Conservation (phyloP, 1,140 invertebrate species). For the Bombus breviceps region DNA sequence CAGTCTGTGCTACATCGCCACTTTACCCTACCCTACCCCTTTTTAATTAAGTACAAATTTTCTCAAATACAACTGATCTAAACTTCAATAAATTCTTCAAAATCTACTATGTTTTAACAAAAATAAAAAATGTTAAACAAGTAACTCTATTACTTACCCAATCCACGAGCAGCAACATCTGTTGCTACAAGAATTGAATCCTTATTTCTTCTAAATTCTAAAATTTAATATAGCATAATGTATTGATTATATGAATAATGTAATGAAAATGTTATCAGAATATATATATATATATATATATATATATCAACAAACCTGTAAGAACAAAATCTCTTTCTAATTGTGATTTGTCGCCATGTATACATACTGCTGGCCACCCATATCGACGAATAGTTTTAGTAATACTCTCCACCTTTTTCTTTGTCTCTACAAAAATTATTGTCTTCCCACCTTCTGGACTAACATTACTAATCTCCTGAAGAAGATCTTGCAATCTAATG, state of each 20-base stretch:
- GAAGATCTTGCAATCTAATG: constrained; percentile 90
- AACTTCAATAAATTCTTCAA: constrained; percentile 25
- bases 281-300: not conserved
- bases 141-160: constrained; percentile 90
- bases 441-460: constrained; percentile 95
- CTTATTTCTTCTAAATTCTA: constrained; percentile 96
- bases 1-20: constrained; percentile 83
- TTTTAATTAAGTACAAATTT: constrained; percentile 22
- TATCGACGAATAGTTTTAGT: constrained; percentile 94
- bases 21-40: constrained; percentile 64
- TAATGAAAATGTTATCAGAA: not conserved
- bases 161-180: constrained; percentile 97
- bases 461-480: constrained; percentile 94
- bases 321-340: constrained; percentile 98
- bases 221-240: constrained; percentile 45
- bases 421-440: constrained; percentile 98
- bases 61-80: constrained; percentile 35
- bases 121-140: constrained; percentile 4
- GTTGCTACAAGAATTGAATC: constrained; percentile 98
- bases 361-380: constrained; percentile 95
- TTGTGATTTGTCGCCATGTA: constrained; percentile 99
- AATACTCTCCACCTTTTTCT: constrained; percentile 97
- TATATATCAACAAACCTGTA: constrained; percentile 83
- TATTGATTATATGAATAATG: constrained; percentile 30
- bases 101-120: constrained; percentile 19